phyloP scores from a whole-genome alignment of 1,140 invertebrate genomes.

The Tetragnatha versicolor region DNA sequence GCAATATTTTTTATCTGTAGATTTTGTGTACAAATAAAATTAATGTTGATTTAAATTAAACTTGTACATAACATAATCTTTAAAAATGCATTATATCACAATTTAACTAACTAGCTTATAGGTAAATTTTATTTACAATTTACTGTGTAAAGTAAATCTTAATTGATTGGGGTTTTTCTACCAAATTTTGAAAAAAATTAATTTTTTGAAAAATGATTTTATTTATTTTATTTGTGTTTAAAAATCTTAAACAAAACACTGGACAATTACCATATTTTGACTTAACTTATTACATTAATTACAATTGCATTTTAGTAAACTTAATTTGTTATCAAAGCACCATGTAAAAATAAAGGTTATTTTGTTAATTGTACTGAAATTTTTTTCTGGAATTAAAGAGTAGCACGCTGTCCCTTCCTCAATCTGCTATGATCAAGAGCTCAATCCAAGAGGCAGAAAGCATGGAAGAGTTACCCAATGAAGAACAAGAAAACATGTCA shows the following conservation, averaged over 20 bases:
- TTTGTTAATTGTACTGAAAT: background rate
- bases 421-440: slow-evolving; percentile 45
- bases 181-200: no score
- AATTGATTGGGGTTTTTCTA: no score
- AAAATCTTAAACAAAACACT: background rate
- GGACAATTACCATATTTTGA: background rate
- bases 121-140: no score
- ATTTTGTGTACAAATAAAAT: no score
- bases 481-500: slow-evolving; percentile 22
- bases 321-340: background rate
- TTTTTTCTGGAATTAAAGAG: slow-evolving; percentile 15
- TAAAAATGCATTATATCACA: no score
- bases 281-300: background rate
- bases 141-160: no score
- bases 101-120: no score
- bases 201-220: no score
- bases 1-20: no score
- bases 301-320: background rate
- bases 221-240: background rate
- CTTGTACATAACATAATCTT: no score
- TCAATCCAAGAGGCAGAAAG: slow-evolving; percentile 49
- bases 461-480: slow-evolving; percentile 30
- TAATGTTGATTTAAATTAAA: no score
- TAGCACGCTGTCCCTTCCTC: slow-evolving; percentile 45
- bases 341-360: background rate